Evolutionary conservation across 2,113 vertebrate genomes (phyloP).

Genomic region (Trichechus manatus): DNA sequence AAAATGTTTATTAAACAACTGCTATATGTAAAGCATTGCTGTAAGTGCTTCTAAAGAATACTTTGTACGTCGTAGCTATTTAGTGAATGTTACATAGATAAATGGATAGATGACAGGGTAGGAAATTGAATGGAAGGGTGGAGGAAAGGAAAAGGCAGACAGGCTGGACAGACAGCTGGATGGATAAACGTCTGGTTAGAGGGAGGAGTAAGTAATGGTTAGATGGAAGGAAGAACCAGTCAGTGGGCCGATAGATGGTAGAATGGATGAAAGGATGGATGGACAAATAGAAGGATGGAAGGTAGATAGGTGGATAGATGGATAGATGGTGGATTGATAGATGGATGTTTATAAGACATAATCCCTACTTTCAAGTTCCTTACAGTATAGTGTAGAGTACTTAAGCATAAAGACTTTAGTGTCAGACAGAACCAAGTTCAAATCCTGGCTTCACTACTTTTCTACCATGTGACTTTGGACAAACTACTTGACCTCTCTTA

Average conservation of each 20-base stretch:
- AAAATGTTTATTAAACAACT: constrained; percentile 41
- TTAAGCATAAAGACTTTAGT: background rate
- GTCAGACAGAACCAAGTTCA: background rate
- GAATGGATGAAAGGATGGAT: background rate
- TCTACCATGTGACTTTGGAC: background rate
- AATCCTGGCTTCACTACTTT: background rate
- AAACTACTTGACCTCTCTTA: background rate
- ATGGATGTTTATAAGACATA: background rate
- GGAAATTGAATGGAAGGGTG: background rate
- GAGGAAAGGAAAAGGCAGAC: background rate
- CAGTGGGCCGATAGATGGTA: too few species aligned
- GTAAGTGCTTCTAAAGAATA: constrained; percentile 1
- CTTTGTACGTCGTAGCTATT: background rate
- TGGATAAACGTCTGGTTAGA: background rate
- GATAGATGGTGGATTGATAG: background rate
- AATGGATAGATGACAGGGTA: background rate
- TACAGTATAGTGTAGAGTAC: background rate
- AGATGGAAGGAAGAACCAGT: background rate
- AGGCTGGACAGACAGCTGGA: background rate
- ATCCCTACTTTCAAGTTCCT: background rate
- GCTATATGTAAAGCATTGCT: background rate
- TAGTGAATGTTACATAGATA: background rate
- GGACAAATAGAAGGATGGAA: background rate
- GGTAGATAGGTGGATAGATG: background rate
- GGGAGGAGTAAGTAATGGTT: background rate